These are phyloP conservation scores for Neogobius melanostomus DNA, from an alignment of 2,113 vertebrate genomes.

Conservation along the genomic window DNA sequence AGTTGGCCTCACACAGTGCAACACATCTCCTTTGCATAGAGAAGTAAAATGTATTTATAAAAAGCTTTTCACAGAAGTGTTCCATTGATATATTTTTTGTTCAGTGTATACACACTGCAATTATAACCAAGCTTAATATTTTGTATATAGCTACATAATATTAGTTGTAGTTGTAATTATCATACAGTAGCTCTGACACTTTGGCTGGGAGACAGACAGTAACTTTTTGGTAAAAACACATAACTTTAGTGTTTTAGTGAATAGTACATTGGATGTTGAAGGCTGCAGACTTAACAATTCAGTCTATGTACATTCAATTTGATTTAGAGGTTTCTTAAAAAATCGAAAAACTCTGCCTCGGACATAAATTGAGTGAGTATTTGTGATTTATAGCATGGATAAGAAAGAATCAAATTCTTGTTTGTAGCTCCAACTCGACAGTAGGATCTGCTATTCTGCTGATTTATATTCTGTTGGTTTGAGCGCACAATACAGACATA, in stretches of 20 bases:
- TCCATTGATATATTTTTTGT: too few species aligned
- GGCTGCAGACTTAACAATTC: background rate
- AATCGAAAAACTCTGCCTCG: background rate
- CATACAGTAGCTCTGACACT: background rate
- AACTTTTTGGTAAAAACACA: too few species aligned
- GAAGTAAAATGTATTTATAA: too few species aligned
- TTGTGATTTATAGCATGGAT: background rate
- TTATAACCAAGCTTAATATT: too few species aligned
- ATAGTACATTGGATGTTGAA: background rate
- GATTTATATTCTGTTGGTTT: slow-evolving; percentile 22
- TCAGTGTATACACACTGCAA: too few species aligned
- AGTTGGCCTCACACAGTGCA: too few species aligned
- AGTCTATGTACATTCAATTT: background rate
- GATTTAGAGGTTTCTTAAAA: background rate
- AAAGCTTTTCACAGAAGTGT: too few species aligned
- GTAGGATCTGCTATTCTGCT: slow-evolving; percentile 25
- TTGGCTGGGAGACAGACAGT: too few species aligned
- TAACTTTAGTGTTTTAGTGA: too few species aligned
- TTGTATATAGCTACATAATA: too few species aligned
- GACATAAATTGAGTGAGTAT: background rate
- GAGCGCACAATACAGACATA: slow-evolving; percentile 13
- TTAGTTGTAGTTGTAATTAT: too few species aligned
- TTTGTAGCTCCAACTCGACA: slow-evolving; percentile 36
- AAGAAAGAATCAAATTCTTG: slow-evolving; percentile 1
- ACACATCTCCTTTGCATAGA: too few species aligned